Evolutionary conservation across 2,113 vertebrate genomes (phyloP).

Genomic region (Odobenus rosmarus): DNA sequence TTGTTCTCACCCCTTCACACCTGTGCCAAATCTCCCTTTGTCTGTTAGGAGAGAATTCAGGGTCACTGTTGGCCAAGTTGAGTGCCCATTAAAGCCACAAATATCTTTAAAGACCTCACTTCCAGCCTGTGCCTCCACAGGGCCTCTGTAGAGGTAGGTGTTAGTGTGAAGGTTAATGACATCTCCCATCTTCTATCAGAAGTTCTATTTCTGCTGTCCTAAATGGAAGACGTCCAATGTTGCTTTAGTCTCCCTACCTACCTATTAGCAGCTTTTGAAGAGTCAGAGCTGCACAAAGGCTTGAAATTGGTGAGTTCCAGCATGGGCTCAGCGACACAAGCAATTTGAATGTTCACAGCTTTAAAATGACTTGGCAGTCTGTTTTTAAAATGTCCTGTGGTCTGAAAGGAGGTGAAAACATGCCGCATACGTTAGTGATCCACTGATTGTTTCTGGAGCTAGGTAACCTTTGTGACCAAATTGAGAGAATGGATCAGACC

Average conservation of each 20-base stretch:
- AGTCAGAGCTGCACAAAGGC: constrained; percentile 28
- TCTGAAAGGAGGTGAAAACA: neutral
- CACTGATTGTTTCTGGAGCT: constrained; percentile 23
- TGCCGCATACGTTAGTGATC: neutral
- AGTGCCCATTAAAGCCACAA: neutral
- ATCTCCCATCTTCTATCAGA: neutral
- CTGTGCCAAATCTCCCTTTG: neutral
- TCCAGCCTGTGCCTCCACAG: neutral
- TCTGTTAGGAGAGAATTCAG: constrained; percentile 33
- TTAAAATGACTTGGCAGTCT: constrained; percentile 52
- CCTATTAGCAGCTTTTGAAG: constrained; percentile 59
- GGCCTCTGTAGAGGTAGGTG: neutral
- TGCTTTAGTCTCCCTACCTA: neutral
- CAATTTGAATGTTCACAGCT: constrained; percentile 35
- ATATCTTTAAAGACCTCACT: constrained; percentile 3
- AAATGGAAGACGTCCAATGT: neutral
- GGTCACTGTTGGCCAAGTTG: neutral
- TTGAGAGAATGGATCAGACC: neutral
- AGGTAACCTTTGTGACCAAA: constrained; percentile 13
- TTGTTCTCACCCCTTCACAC: neutral
- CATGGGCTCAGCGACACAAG: neutral
- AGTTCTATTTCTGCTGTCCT: constrained; percentile 3
- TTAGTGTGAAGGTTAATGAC: constrained; percentile 42
- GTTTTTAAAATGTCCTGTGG: constrained; percentile 46
- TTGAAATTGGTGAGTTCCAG: neutral